Evolutionary conservation across 2,797 vertebrate species (phyloP), one percentile per base, ranked within the genome.

Genomic region (Cryptoblepharus egeriae): DNA sequence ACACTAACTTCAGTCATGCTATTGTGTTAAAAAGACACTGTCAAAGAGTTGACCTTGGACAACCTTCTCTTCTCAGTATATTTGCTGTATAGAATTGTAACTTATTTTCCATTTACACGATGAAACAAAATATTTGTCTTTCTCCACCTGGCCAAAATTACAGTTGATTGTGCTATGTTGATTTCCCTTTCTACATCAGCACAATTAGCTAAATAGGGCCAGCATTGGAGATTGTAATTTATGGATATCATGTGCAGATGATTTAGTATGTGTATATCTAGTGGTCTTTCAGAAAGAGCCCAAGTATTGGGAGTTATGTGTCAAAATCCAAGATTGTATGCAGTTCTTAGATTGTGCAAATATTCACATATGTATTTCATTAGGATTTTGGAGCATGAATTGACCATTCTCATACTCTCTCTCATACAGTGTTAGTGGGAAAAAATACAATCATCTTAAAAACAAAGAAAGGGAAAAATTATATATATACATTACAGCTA

Each of bases 1-100:
- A 74, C 1, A 42, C 32, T 42, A 0, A 4, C 20, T 85, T 73
- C 42, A 65, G 16, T 64, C 75, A 30, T 79, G 71, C 39, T 75
- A 82, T 28, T 75, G n/a, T 64, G 37, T 20, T 67, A 55, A 55
- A 64, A 79, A 52, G 71, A 80, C 35, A 70, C 67, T 80, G 55
- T 82, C 42, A 75, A 79, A 68, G 7, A 57, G 6, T n/a, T 80
- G 65, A 49, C 57, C n/a, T 64, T 49, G n/a, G 24, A n/a, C 60
- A 60, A n/a, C 26, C 35, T 74, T 73, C 70, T 67, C 15, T 18
- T 32, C 20, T 58, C 72, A 80, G 28, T 1, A 0, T 42, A 3
- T 85, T 84, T 65, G 8, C 39, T 61, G 35, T 24, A 28, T 11
- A 35, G n/a, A 70, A 49, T 28, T 35, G 45, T 16, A 55, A 75